Percentiles rank a stretch among this genome's conserved stretches.
phyloP scores from a whole-genome alignment of 2,888 invertebrate genomes.

The Drosophila mercatorum region DNA sequence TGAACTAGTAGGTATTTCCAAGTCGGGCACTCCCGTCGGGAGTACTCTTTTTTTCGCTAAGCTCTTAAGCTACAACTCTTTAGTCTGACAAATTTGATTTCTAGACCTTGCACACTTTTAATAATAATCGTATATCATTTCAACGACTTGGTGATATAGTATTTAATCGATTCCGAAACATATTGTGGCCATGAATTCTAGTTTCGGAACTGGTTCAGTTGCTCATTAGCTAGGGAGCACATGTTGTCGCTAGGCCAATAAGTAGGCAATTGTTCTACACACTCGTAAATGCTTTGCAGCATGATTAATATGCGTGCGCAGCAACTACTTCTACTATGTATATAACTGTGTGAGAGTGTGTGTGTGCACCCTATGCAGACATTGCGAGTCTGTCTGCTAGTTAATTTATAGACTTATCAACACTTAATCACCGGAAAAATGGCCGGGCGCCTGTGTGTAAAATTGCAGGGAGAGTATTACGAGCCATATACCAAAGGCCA shows the following conservation, averaged over 20 bases:
- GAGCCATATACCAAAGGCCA: conserved; percentile 24
- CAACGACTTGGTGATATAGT: conserved; percentile 13
- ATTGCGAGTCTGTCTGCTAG: conserved; percentile 60
- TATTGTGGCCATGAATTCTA: conserved; percentile 11
- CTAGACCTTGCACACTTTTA: background rate
- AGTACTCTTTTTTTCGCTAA: background rate
- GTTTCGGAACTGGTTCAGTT: conserved; percentile 18
- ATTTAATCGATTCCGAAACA: conserved; percentile 30
- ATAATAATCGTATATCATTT: conserved; percentile 21
- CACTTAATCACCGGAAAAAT: conserved; percentile 81
- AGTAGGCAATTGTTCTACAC: conserved; percentile 58
- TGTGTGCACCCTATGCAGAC: conserved; percentile 25
- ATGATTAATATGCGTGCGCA: conserved; percentile 65
- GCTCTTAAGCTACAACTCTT: too few species aligned
- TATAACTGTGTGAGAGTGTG: conserved; percentile 4
- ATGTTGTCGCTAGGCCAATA: conserved; percentile 42
- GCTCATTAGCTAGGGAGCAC: conserved; percentile 38
- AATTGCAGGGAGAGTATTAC: conserved; percentile 58
- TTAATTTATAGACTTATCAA: conserved; percentile 79
- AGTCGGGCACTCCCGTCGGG: background rate
- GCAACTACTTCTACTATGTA: background rate
- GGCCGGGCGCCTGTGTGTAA: conserved; percentile 58
- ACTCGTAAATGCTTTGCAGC: conserved; percentile 55
- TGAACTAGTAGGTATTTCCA: background rate
- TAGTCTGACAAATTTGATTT: background rate